Evolutionary conservation across 2,113 vertebrate species (phyloP).

Genomic region (Zosterops hypoxanthus): DNA sequence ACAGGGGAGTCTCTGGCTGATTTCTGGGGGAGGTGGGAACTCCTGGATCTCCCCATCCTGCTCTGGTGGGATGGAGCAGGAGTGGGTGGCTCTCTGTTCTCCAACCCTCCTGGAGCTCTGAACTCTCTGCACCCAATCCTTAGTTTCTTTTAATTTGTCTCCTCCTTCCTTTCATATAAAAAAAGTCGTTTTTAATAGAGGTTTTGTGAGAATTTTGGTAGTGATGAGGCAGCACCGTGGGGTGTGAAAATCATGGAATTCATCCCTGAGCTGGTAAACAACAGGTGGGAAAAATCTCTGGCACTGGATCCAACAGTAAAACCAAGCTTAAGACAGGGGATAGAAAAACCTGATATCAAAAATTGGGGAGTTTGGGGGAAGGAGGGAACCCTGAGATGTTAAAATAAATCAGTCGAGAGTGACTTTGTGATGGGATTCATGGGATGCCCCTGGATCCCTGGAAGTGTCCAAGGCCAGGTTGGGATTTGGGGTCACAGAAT

Average conservation of each 20-base stretch:
- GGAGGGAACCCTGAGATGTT: not conserved
- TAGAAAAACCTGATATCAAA: not conserved
- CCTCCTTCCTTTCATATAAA: not conserved
- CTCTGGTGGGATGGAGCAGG: not conserved
- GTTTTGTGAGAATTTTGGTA: not conserved
- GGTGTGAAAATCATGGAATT: accelerated
- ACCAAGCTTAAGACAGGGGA: not conserved
- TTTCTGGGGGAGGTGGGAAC: not conserved
- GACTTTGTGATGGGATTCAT: accelerated
- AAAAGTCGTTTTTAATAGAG: not conserved
- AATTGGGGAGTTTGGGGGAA: not conserved
- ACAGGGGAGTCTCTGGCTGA: not conserved
- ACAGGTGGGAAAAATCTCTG: not conserved
- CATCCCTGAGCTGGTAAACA: not conserved
- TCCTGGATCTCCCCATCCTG: not conserved
- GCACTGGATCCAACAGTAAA: accelerated
- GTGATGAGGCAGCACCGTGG: accelerated
- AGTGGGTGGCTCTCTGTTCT: not conserved
- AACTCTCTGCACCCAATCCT: not conserved
- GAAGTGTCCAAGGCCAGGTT: not conserved
- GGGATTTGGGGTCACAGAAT: not conserved
- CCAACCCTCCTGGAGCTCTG: not conserved
- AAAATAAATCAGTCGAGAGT: accelerated
- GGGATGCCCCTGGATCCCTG: not conserved
- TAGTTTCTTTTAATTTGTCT: not conserved